A percentile compares a stretch with the other conserved stretches of the same genome.
These are phyloP conservation scores for Psettodes erumei DNA, from an alignment of 2,113 vertebrate species.

Conservation along the genomic window DNA sequence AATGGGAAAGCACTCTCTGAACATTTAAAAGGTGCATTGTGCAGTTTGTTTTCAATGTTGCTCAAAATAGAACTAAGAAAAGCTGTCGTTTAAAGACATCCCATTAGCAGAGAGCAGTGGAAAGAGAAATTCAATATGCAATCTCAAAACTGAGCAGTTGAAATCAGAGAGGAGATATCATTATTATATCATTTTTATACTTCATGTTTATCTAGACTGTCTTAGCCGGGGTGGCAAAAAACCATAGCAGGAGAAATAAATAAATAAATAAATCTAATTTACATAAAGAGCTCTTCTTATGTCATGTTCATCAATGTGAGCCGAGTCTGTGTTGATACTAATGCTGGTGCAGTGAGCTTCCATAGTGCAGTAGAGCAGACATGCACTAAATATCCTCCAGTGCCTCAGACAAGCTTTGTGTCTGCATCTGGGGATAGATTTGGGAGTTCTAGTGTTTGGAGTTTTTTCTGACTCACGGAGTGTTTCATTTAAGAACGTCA, in stretches of 20 bases:
- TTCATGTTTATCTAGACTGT: slow-evolving; percentile 9
- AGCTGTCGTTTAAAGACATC: slow-evolving; percentile 15
- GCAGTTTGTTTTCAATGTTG: slow-evolving; percentile 14
- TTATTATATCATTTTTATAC: slow-evolving; percentile 14
- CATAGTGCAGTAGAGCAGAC: slow-evolving; percentile 15
- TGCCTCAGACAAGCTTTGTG: slow-evolving; percentile 15
- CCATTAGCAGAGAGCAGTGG: not conserved
- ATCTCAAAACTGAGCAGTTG: not conserved
- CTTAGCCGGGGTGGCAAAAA: slow-evolving; percentile 3
- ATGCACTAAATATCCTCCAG: slow-evolving; percentile 12
- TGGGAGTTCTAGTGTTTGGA: slow-evolving; percentile 36
- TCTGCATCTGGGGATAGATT: slow-evolving; percentile 36
- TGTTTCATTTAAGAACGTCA: slow-evolving; percentile 42
- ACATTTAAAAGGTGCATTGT: slow-evolving; percentile 17
- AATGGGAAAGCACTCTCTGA: not conserved
- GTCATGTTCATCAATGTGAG: slow-evolving; percentile 8
- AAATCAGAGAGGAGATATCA: not conserved
- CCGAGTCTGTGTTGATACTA: slow-evolving; percentile 12
- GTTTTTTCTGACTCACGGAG: not conserved
- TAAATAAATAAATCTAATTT: slow-evolving; percentile 4
- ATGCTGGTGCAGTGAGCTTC: slow-evolving; percentile 14
- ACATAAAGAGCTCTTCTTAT: slow-evolving; percentile 11
- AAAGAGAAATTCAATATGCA: not conserved
- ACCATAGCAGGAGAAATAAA: not conserved
- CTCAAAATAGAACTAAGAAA: not conserved